These are phyloP conservation scores for Alouatta palliata DNA, from an alignment of 2,113 vertebrate species.

Conservation along the genomic window DNA sequence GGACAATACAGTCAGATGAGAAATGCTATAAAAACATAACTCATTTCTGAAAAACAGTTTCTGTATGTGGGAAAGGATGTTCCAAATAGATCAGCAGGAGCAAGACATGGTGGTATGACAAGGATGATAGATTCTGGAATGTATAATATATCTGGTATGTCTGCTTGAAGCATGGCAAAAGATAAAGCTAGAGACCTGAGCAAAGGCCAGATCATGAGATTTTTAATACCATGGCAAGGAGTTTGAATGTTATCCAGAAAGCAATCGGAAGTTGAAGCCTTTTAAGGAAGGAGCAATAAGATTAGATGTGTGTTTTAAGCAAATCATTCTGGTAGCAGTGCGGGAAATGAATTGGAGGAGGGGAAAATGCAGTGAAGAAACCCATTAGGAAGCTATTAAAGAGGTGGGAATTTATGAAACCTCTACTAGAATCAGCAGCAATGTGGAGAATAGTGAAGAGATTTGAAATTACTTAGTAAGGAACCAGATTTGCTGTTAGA, in stretches of 20 bases:
- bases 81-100: not conserved
- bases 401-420: slow-evolving; percentile 65
- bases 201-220: slow-evolving; percentile 24
- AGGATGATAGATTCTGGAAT: not conserved
- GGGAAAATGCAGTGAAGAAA: slow-evolving; percentile 34
- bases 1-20: not conserved
- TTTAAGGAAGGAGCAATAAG: slow-evolving; percentile 69
- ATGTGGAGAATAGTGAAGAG: not conserved
- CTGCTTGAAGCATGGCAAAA: not conserved
- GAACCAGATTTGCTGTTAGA: slow-evolving; percentile 42
- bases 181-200: not conserved
- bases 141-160: not conserved
- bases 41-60: not conserved
- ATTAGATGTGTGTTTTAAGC: slow-evolving; percentile 65
- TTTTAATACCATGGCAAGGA: slow-evolving; percentile 33
- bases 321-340: slow-evolving; percentile 42
- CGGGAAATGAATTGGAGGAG: slow-evolving; percentile 53
- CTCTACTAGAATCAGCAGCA: not conserved
- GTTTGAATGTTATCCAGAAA: slow-evolving; percentile 64
- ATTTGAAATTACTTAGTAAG: slow-evolving; percentile 52
- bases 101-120: not conserved
- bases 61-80: not conserved
- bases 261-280: slow-evolving; percentile 66
- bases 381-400: slow-evolving; percentile 70
- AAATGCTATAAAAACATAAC: not conserved